Evolutionary conservation across 2,113 vertebrate genomes (phyloP), one percentile per base, ranked within the genome.

Genomic region (Melospiza melodia): DNA sequence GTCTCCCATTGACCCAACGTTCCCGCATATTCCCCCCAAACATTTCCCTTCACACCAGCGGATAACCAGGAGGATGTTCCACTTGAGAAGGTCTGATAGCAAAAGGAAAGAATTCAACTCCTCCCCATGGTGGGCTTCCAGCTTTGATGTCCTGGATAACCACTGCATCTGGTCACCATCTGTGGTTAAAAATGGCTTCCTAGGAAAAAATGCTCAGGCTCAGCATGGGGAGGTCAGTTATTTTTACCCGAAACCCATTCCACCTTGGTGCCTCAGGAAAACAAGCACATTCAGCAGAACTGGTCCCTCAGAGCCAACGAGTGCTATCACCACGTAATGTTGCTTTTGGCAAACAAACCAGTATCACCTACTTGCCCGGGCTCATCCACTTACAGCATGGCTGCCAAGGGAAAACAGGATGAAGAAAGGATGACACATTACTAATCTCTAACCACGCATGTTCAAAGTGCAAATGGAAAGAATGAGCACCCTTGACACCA

Each of bases 371-470:
- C 94, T 89, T 97, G 92, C 82, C 95, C 8, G 5, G 95, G 86
- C 95, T 92, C 55, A 95, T 94, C 91, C 89, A 57, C 4, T 12
- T 65, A 87, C 76, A 75, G 72, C 65, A 33, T n/a, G 24, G 91
- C 90, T 95, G 94, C 95, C 95, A 95, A 88, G 75, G 48, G 44
- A 96, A 87, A 94, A 90, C 72, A 93, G 93, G 85, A 86, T 88
- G 84, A 90, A 96, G 95, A 94, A 88, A 90, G 73, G 82, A 94
- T 96, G 88, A 95, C 90, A 93, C 57, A 84, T 90, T 84, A 61
- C n/a, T 90, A 81, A 96, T 92, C 75, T 92, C 90, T 94, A 95
- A 94, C 83, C 49, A 49, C 0, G 31, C 49, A 44, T 44, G 61
- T 88, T 75, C 90, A 93, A 93, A 96, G 92, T 81, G 76, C 92